Evolutionary conservation across 2,113 vertebrate genomes (phyloP).

Genomic region (Caloenas nicobarica): DNA sequence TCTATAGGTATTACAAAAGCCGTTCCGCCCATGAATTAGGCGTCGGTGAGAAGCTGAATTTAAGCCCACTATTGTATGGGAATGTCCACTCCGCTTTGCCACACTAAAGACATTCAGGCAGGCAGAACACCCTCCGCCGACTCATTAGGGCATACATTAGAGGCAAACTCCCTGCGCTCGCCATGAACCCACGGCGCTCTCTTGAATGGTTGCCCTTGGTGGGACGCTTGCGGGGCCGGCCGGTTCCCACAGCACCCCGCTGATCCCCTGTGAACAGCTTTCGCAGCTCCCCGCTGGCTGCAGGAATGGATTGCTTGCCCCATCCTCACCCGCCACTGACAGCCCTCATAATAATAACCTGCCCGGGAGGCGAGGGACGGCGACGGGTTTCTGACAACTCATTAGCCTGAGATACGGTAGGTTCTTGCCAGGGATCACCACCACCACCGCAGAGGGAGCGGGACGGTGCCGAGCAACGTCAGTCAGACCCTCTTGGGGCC

Average conservation of each 20-base stretch:
- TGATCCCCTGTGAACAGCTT: conserved; percentile 70
- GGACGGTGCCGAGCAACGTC: not conserved
- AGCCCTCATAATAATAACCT: conserved; percentile 75
- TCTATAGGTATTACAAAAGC: conserved; percentile 58
- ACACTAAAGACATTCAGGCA: conserved; percentile 55
- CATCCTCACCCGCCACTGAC: conserved; percentile 71
- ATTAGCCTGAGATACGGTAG: conserved; percentile 50
- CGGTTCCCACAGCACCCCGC: conserved; percentile 74
- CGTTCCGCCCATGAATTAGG: conserved; percentile 47
- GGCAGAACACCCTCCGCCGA: conserved; percentile 47
- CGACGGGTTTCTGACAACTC: conserved; percentile 59
- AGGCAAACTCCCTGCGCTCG: conserved; percentile 45
- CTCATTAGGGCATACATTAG: conserved; percentile 64
- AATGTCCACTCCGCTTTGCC: conserved; percentile 62
- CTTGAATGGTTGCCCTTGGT: conserved; percentile 65
- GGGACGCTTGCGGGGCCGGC: conserved; percentile 50
- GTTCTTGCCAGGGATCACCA: not conserved
- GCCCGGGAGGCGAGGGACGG: conserved; percentile 56
- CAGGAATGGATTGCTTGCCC: conserved; percentile 65
- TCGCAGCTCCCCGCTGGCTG: conserved; percentile 63
- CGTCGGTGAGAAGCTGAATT: conserved; percentile 58
- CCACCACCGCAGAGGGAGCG: not conserved
- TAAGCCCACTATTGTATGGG: conserved; percentile 63
- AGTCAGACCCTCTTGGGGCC: not conserved
- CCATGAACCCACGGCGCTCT: conserved; percentile 34